A percentile compares a stretch with the other conserved stretches of the same genome.
These are phyloP conservation scores for Bufotes viridis DNA, from an alignment of 2,797 vertebrate genomes.

Conservation along the genomic window DNA sequence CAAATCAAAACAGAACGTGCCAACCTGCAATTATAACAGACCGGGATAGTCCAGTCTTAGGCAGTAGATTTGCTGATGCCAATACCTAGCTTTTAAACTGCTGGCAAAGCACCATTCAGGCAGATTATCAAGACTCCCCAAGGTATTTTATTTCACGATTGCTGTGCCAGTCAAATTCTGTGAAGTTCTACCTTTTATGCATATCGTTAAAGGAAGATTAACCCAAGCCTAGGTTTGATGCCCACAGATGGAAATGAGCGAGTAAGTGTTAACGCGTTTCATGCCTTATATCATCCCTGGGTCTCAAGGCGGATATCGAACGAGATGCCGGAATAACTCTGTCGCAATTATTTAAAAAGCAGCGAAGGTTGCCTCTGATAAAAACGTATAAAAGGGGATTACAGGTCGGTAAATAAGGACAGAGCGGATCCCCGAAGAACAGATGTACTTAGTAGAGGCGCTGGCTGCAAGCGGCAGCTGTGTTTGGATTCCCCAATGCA, in stretches of 20 bases:
- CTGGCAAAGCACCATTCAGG: conserved; percentile 1
- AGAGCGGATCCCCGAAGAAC: conserved; percentile 34
- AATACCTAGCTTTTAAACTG: background rate
- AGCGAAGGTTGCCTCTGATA: conserved; percentile 22
- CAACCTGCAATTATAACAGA: background rate
- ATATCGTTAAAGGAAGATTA: conserved; percentile 19
- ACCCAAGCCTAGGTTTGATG: background rate
- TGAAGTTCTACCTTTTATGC: conserved; percentile 12
- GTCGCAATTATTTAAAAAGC: conserved; percentile 36
- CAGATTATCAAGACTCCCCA: conserved; percentile 1
- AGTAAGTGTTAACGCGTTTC: background rate
- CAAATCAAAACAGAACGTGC: background rate
- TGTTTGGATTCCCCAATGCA: conserved; percentile 42
- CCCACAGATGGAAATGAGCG: background rate
- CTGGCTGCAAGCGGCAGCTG: conserved; percentile 48
- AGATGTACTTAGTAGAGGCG: conserved; percentile 27
- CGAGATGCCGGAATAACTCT: conserved; percentile 15
- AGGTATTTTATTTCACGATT: background rate
- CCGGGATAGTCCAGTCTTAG: background rate
- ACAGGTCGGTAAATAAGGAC: conserved; percentile 38
- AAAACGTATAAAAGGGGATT: conserved; percentile 45
- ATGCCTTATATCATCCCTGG: background rate
- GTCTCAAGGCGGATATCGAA: background rate
- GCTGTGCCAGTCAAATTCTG: background rate
- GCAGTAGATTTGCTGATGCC: conserved; percentile 11